These are phyloP conservation scores for Tinamus guttatus DNA, from an alignment of 2,113 vertebrate genomes.

Conservation along the genomic window DNA sequence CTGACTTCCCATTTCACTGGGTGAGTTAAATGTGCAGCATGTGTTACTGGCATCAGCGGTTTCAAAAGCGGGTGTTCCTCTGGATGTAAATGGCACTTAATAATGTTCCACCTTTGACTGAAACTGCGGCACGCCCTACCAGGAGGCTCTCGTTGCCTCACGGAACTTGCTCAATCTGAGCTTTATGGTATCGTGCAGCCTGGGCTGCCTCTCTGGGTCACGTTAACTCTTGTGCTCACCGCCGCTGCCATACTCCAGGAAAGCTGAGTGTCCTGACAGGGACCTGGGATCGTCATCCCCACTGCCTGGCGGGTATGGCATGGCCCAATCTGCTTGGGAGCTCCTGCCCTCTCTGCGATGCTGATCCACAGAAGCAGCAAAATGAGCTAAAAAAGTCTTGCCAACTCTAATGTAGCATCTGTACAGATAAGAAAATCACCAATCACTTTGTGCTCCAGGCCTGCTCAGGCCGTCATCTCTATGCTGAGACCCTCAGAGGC, in stretches of 20 bases:
- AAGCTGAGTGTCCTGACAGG: background rate
- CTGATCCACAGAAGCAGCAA: background rate
- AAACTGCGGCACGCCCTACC: conserved; percentile 61
- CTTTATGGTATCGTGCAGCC: background rate
- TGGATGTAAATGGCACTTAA: conserved; percentile 57
- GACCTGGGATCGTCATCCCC: background rate
- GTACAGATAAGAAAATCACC: background rate
- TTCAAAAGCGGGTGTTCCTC: conserved; percentile 65
- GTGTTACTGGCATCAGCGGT: conserved; percentile 29
- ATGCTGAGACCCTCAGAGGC: background rate
- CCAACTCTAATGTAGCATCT: background rate
- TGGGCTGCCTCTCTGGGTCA: background rate
- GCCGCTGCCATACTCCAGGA: background rate
- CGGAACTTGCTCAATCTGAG: conserved; percentile 46
- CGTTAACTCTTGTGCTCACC: background rate
- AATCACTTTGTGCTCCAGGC: background rate
- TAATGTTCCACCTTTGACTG: conserved; percentile 56
- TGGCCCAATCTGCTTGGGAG: background rate
- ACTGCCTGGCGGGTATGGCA: background rate
- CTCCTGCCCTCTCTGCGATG: background rate
- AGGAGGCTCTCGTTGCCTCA: conserved; percentile 38
- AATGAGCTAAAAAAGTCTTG: background rate
- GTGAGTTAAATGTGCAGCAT: conserved; percentile 24
- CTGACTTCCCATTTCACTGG: conserved; percentile 4
- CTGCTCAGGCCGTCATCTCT: background rate